These are phyloP conservation scores for Actias luna DNA, from an alignment of 2,888 invertebrate species.

Conservation along the genomic window DNA sequence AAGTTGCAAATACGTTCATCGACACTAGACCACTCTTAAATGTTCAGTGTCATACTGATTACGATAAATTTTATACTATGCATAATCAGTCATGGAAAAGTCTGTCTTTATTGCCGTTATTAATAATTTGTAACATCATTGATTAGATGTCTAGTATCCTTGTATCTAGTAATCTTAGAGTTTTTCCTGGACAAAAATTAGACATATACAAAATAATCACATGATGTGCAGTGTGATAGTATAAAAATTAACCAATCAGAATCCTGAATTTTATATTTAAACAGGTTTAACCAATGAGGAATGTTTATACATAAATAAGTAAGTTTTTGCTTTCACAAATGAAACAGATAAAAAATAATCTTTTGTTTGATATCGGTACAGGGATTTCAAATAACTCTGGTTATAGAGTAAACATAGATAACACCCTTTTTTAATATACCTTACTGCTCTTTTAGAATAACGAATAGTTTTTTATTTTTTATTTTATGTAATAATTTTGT, in stretches of 20 bases:
- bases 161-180: neutral
- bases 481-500: no score
- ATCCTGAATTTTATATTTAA: neutral
- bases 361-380: neutral
- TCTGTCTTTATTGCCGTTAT: no score
- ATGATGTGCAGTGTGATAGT: neutral
- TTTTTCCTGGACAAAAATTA: neutral
- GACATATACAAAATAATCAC: neutral
- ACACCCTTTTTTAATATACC: slow-evolving; percentile 40
- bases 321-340: neutral
- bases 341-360: neutral
- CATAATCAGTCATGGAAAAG: no score
- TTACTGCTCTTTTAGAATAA: slow-evolving; percentile 39
- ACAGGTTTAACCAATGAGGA: neutral
- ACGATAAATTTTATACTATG: no score
- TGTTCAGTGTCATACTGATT: no score
- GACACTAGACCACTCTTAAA: no score
- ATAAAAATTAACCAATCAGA: neutral
- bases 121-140: no score
- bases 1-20: no score
- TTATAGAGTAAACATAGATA: slow-evolving; percentile 45
- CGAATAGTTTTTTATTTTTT: no score
- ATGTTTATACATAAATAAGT: neutral
- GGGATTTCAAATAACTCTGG: slow-evolving; percentile 35
- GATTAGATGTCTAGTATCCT: no score